Base-by-base conservation (phyloP, 2,888 invertebrate species). In the Urechis unicinctus region DNA sequence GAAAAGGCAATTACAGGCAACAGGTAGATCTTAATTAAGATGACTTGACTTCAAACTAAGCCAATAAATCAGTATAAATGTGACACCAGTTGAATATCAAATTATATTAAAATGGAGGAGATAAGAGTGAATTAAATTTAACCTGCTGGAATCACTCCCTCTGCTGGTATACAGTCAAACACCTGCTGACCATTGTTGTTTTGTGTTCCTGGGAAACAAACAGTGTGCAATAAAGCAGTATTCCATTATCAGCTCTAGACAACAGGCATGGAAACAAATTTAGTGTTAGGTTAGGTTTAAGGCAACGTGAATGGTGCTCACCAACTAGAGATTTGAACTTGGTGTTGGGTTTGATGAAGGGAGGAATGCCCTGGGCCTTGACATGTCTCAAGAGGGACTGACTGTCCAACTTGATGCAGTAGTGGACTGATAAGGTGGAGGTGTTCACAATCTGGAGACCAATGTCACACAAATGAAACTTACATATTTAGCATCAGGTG, bases 121-220 rank as follows among this genome's bases (percentile, higher is more conserved):
- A 72, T 44, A 64, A 66, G 30, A 21, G 22, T 13, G 9, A n/a
- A 44, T 21, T 44, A 17, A 50, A 61, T 66, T 25, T 65, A 65
- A 56, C 73, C 74, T 70, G 61, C 51, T 29, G 66, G 61, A 48
- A 78, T 75, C 3, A 58, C 64, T 17, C 77, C 77, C 51, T 69
- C 68, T 1, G 68, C 60, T 24, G 78, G 78, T 1, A 74, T 71
- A 43, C 76, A 66, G 57, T 78, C 78, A 69, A 78, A 78, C 41
- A 74, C 76, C 60, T 69, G 69, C 53, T 69, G 72, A 2, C 78
- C 78, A 61, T 67, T 74, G 57, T 70, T 64, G 60, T 78, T 78
- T 57, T 77, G 76, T n/a, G 68, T 66, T 43, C 76, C 76, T 72
- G 61, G 9, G 50, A 24, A 21, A 9, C 21, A n/a, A n/a, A n/a